Percentiles rank a stretch among this genome's conserved stretches.
Conservation (phyloP, 2,113 vertebrate species). For the Gallinago media region DNA sequence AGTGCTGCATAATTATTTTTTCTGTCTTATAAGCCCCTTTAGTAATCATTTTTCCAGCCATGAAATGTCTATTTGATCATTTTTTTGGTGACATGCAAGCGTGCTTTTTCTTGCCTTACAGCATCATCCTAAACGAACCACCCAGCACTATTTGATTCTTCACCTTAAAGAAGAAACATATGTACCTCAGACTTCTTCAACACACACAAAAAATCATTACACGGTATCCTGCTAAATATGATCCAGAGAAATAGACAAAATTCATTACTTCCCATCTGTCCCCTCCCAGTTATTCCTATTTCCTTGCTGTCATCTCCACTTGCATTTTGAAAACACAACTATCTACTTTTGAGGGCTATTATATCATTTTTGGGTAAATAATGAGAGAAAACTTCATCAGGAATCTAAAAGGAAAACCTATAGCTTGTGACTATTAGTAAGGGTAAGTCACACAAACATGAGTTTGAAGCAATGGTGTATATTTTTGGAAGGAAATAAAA, state of each 20-base stretch:
- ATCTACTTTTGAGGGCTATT: not conserved
- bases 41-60: constrained; percentile 21
- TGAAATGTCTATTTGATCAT: not conserved
- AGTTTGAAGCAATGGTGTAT: not conserved
- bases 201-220: not conserved
- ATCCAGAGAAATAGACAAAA: not conserved
- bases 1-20: not conserved
- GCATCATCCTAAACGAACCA: constrained; percentile 20
- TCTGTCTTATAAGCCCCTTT: not conserved
- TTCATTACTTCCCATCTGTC: not conserved
- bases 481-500: not conserved
- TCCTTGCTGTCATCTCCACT: not conserved
- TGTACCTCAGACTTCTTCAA: not conserved
- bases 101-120: constrained; percentile 21
- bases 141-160: not conserved
- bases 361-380: rapidly evolving
- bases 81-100: not conserved
- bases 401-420: not conserved
- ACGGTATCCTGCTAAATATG: not conserved
- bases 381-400: not conserved
- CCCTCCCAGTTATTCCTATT: not conserved
- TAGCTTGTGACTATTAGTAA: not conserved
- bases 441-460: not conserved
- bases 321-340: not conserved
- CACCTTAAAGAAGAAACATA: constrained; percentile 10